Percentiles rank a stretch among this genome's conserved stretches.
Conservation (phyloP, 2,113 vertebrate species). For the Theristicus caerulescens region DNA sequence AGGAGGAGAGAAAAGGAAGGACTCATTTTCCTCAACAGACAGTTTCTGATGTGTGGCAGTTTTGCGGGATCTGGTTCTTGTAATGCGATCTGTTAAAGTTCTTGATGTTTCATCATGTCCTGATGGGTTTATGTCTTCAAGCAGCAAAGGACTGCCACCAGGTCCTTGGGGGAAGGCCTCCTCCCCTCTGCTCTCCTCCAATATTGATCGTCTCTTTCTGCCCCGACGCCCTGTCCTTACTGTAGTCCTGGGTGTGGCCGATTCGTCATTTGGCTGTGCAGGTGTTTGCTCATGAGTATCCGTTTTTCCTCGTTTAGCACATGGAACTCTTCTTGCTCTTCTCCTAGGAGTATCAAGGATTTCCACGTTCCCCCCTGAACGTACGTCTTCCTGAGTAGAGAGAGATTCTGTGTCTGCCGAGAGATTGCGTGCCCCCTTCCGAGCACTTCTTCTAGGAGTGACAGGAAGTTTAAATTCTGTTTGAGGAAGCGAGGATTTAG, state of each 20-base stretch:
- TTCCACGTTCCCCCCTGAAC: not conserved
- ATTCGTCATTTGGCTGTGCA: not conserved
- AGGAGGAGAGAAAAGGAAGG: constrained; percentile 81
- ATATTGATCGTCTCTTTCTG: not conserved
- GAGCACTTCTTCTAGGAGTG: constrained; percentile 66
- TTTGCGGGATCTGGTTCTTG: constrained; percentile 65
- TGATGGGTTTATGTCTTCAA: not conserved
- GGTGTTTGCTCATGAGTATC: not conserved
- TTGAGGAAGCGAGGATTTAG: not conserved
- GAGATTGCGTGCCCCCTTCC: constrained; percentile 36
- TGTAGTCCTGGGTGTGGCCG: not conserved
- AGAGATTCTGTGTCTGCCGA: not conserved
- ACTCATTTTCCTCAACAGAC: constrained; percentile 50
- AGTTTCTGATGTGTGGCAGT: not conserved
- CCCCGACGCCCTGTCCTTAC: constrained; percentile 30
- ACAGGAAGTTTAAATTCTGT: constrained; percentile 22
- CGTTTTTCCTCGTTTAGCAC: not conserved
- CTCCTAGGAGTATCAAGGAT: constrained; percentile 27
- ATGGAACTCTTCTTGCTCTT: constrained; percentile 28
- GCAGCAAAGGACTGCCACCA: not conserved
- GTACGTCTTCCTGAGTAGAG: not conserved
- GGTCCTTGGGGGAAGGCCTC: not conserved
- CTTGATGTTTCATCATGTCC: not conserved
- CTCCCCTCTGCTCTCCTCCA: not conserved
- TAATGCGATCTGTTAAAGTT: not conserved